A percentile compares a stretch with the other conserved stretches of the same genome.
These are phyloP conservation scores for Xyrauchen texanus DNA, from an alignment of 2,113 vertebrate genomes.

Conservation along the genomic window DNA sequence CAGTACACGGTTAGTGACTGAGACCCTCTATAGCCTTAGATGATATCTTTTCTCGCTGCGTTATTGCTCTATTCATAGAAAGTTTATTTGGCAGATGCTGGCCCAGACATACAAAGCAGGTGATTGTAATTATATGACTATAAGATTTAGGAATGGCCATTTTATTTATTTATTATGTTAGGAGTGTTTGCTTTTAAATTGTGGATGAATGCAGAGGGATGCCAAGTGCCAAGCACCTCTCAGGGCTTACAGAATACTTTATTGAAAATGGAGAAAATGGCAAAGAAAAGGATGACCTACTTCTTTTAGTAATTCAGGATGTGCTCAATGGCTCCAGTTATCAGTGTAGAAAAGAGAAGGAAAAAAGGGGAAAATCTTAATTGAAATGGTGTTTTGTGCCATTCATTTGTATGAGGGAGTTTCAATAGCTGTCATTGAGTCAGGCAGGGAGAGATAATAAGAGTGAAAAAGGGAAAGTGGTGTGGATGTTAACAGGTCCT, in stretches of 20 bases:
- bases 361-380: conserved; percentile 33
- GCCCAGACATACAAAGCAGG: background rate
- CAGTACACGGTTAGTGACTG: no score
- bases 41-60: no score
- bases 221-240: conserved; percentile 13
- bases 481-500: conserved; percentile 44
- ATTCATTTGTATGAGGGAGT: conserved; percentile 31
- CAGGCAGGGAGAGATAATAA: conserved; percentile 1
- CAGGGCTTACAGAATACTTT: conserved; percentile 30
- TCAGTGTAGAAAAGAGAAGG: conserved; percentile 32
- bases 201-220: conserved; percentile 18
- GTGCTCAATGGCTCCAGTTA: conserved; percentile 39
- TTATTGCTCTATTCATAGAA: conserved; percentile 30
- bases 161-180: conserved; percentile 47
- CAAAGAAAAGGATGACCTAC: conserved; percentile 50
- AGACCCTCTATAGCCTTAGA: no score
- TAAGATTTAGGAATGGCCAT: conserved; percentile 3
- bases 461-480: conserved; percentile 17
- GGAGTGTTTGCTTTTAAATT: conserved; percentile 12
- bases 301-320: conserved; percentile 48
- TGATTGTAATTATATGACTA: no score
- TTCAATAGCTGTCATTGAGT: conserved; percentile 48
- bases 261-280: conserved; percentile 40
- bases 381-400: conserved; percentile 49
- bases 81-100: conserved; percentile 23